Base-by-base conservation (phyloP, 2,888 invertebrate species). In the Drosophila monieri region DNA sequence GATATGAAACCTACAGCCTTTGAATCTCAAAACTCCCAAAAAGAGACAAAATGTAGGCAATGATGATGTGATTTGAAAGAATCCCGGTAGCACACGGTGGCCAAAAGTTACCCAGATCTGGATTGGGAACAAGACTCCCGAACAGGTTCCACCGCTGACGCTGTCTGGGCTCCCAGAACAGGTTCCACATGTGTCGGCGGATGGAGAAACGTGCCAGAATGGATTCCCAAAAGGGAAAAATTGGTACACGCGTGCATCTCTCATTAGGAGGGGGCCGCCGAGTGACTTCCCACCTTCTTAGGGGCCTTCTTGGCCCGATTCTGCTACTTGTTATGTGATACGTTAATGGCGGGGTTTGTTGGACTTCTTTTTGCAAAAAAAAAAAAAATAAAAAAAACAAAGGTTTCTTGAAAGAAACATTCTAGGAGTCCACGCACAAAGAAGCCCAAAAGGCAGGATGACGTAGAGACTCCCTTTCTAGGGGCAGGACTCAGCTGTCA, bases 171-270 rank as follows among this genome's bases (percentile, higher is more conserved):
- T 51, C 54, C 61, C 67, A n/a, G 21, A 68, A 54, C 69, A 64
- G 68, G 69, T 64, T 64, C 62, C 64, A 64, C 65, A 41, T 46
- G 62, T 46, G 62, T 30, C 62, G 23, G 21, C 21, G 21, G 3
- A 21, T 21, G 21, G 43, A 10, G 43, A 43, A 39, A 46, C 62
- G 54, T 54, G 54, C 9, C 30, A 23, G 15, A 62, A 47, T 32
- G 21, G 30, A 23, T 14, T 55, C 57, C 57, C 41, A 58, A 54
- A 64, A 54, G 44, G 69, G 56, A 64, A 64, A 64, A 64, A 64
- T 53, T 68, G 64, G 69, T 68, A 68, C 64, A 64, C 56, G 64
- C 64, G 64, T 64, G 64, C 64, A 64, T 64, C 37, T 64, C 64
- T 64, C 44, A 64, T 64, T 64, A 55, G 4, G 21, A 23, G 21